Conservation (phyloP, 2,888 invertebrate species). For the Horisme vitalbata region DNA sequence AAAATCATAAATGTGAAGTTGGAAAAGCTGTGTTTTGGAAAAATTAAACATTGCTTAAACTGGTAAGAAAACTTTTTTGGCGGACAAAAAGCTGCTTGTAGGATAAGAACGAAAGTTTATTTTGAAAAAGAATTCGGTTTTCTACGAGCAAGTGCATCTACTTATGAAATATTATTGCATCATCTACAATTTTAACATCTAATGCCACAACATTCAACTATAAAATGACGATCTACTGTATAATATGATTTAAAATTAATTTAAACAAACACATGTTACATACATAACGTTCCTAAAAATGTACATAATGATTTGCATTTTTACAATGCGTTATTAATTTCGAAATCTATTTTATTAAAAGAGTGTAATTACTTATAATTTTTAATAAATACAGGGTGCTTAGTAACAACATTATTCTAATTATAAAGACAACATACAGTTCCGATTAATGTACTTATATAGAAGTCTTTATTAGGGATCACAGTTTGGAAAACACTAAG, state of each 20-base stretch:
- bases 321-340: conserved; percentile 8
- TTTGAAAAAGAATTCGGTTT: conserved; percentile 4
- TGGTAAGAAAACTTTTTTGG: too few relatives aligned
- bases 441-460: conserved; percentile 66
- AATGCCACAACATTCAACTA: conserved; percentile 59
- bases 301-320: conserved; percentile 2
- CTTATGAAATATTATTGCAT: conserved; percentile 80
- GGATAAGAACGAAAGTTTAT: too few relatives aligned
- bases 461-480: conserved; percentile 83
- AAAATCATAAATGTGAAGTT: conserved; percentile 4
- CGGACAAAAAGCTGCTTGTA: too few relatives aligned
- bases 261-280: too few relatives aligned
- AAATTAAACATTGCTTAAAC: too few relatives aligned
- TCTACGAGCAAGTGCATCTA: conserved; percentile 73
- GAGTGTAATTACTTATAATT: conserved; percentile 19
- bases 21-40: background rate
- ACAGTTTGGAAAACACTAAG: conserved; percentile 80
- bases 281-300: conserved; percentile 1
- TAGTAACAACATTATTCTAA: conserved; percentile 38
- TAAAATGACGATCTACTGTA: conserved; percentile 31
- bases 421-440: conserved; percentile 41
- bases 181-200: conserved; percentile 63
- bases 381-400: conserved; percentile 28
- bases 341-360: conserved; percentile 8
- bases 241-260: conserved; percentile 6